Conservation (phyloP, 2,797 vertebrate genomes). For the Acomys russatus region DNA sequence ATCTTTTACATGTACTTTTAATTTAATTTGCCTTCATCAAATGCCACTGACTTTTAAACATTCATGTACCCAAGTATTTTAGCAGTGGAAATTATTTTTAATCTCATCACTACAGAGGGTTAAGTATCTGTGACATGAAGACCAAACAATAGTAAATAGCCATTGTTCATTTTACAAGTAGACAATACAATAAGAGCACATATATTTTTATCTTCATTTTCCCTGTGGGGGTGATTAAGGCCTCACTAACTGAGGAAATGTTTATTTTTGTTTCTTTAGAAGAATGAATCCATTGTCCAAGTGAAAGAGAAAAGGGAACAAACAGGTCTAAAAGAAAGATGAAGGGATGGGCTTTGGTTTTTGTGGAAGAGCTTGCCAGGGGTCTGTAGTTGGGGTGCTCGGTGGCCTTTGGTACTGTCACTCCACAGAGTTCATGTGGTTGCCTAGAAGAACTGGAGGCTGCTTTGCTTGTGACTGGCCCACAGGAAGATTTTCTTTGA, state of each 20-base stretch:
- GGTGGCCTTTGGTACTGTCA: background rate
- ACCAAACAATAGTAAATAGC: conserved; percentile 85
- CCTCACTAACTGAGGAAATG: conserved; percentile 71
- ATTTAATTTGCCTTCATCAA: background rate
- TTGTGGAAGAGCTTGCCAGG: background rate
- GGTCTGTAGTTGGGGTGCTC: background rate
- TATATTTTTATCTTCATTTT: conserved; percentile 80
- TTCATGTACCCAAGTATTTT: conserved; percentile 60
- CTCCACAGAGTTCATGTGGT: background rate
- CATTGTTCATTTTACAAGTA: conserved; percentile 83
- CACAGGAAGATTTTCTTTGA: conserved; percentile 61
- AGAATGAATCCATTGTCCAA: conserved; percentile 73
- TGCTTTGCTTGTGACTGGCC: conserved; percentile 58
- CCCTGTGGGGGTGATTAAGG: conserved; percentile 64
- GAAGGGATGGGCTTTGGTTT: conserved; percentile 74
- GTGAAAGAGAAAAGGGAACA: conserved; percentile 79
- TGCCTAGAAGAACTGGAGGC: background rate
- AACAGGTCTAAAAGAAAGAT: conserved; percentile 75
- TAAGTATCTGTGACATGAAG: conserved; percentile 75
- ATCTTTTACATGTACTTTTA: background rate
- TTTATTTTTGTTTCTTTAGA: conserved; percentile 75
- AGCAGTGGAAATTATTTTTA: conserved; percentile 48
- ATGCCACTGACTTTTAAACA: background rate
- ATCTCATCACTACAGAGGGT: conserved; percentile 78
- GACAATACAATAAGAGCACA: conserved; percentile 70